These are phyloP conservation scores for Creontiades dilutus DNA, from an alignment of 2,888 invertebrate genomes.

Conservation along the genomic window DNA sequence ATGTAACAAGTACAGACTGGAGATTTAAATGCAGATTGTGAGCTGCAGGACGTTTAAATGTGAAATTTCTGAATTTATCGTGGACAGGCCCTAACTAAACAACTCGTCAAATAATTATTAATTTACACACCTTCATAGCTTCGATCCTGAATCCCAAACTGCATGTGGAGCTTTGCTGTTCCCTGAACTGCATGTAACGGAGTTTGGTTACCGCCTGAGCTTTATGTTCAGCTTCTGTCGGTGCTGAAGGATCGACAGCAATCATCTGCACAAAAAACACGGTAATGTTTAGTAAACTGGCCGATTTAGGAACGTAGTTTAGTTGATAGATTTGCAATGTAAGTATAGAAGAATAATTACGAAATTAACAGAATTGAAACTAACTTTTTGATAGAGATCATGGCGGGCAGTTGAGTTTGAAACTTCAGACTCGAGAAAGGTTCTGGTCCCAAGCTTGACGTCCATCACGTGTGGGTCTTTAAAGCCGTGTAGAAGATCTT, in stretches of 20 bases:
- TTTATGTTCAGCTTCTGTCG: slow-evolving; percentile 90
- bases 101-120: too few species aligned
- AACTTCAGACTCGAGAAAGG: slow-evolving; percentile 97
- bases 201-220: slow-evolving; percentile 94
- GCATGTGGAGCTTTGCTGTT: slow-evolving; percentile 94
- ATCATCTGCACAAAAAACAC: slow-evolving; percentile 84
- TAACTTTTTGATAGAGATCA: slow-evolving; percentile 92
- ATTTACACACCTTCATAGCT: slow-evolving; percentile 86
- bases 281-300: too few species aligned
- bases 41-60: too few species aligned
- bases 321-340: too few species aligned
- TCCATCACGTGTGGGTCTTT: slow-evolving; percentile 97
- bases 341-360: too few species aligned
- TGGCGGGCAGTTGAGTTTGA: slow-evolving; percentile 89
- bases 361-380: not conserved
- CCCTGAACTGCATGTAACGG: slow-evolving; percentile 97
- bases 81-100: too few species aligned
- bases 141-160: slow-evolving; percentile 97
- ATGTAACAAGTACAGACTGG: too few species aligned
- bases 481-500: slow-evolving; percentile 95
- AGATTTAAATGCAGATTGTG: too few species aligned
- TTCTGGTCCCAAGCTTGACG: slow-evolving; percentile 97
- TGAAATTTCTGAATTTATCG: too few species aligned
- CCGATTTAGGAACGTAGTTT: too few species aligned
- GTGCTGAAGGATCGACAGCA: slow-evolving; percentile 91